Base-by-base conservation (phyloP, 2,888 invertebrate species). In the Catonia carolina region DNA sequence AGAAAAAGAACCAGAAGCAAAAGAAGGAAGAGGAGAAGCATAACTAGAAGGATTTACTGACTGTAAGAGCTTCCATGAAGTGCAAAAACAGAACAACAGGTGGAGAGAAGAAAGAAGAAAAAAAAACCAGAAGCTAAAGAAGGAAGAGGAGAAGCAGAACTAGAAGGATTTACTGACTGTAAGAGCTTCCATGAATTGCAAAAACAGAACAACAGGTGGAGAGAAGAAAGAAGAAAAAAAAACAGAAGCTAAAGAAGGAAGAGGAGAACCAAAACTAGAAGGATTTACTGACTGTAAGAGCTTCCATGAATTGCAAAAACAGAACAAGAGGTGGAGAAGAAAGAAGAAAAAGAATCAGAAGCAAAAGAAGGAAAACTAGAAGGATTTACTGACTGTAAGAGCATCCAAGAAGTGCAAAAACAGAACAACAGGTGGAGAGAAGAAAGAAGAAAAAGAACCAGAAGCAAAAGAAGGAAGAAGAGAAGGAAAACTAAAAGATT, bases 341-440 rank as follows among this genome's bases (percentile, higher is more conserved):
- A 14, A 41, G 41, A 41, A n/a, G 7, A 41, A n/a, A 20, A 14
- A n/a, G 14, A 14, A 41, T 17, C 17, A 2, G 45, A 31, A 55
- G 48, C 12, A 12, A 22, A 35, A 35, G 35, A 8, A 31, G 27
- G 51, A 33, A 20, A 45, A 23, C 18, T n/a, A 39, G 20, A 33
- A 36, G 20, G 53, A 36, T 8, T 22, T 20, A 31, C 18, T 10
- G n/a, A 56, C 42, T 42, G 51, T 18, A 35, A 45, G 41, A 35
- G 52, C 15, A 2, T 20, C 12, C 10, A 15, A n/a, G 22, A 17
- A n/a, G 7, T 20, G 8, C 18, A 41, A 14, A 41, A 15, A 7
- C 10, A 17, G 41, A 17, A 15, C 20, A 41, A 4, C 20, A 41
- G 18, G 7, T 20, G 41, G 22, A 41, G 17, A 15, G 22, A 22